phyloP scores from a whole-genome alignment of 1,140 invertebrate species.

The Zophobas atratus region DNA sequence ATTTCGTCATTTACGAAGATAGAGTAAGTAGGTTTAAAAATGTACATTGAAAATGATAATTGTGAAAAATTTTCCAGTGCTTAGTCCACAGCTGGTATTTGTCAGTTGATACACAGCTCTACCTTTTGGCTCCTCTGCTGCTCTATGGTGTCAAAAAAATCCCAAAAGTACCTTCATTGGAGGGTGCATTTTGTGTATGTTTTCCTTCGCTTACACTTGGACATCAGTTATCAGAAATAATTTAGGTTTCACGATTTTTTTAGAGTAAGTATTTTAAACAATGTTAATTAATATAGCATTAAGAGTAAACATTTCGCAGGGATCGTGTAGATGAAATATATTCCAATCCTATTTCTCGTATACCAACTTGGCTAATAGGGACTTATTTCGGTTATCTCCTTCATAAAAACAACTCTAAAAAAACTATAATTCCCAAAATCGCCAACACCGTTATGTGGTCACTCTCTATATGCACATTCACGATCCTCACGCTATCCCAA shows the following conservation, averaged over 20 bases:
- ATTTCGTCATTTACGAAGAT: slow-evolving; percentile 49
- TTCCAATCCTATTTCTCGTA: not conserved
- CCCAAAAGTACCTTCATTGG: slow-evolving; percentile 55
- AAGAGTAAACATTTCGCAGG: not conserved
- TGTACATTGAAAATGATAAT: not conserved
- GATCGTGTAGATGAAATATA: not conserved
- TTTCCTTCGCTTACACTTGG: not conserved
- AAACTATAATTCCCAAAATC: not conserved
- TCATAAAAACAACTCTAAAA: not conserved
- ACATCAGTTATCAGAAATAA: not conserved
- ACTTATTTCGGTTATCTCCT: not conserved
- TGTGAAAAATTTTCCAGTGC: slow-evolving; percentile 55
- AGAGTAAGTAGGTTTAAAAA: slow-evolving; percentile 27
- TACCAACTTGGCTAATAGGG: not conserved
- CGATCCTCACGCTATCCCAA: not conserved
- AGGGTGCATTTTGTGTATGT: not conserved
- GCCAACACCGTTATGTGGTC: not conserved
- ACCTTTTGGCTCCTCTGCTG: slow-evolving; percentile 58
- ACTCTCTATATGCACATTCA: not conserved
- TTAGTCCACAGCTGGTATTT: slow-evolving; percentile 65
- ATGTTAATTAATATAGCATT: too few relatives aligned
- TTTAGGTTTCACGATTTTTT: not conserved
- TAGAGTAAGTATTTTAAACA: not conserved
- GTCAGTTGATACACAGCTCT: slow-evolving; percentile 65
- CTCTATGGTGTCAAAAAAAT: too few relatives aligned